Percentiles rank a stretch among this genome's conserved stretches.
Evolutionary conservation across 2,888 invertebrate species (phyloP).

Genomic region (Plagodis pulveraria): DNA sequence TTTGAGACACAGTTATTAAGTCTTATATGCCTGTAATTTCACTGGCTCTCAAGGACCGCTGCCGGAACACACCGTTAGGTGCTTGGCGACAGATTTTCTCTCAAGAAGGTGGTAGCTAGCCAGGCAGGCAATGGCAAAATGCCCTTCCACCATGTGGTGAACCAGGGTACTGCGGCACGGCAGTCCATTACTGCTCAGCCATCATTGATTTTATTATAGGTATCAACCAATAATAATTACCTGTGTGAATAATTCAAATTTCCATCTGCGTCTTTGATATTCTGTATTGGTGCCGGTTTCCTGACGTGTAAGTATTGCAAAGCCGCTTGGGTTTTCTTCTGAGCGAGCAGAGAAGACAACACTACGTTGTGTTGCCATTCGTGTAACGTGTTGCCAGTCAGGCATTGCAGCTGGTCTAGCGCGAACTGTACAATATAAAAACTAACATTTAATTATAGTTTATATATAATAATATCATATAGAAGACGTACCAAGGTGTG

Average conservation of each 20-base stretch:
- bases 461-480: too few relatives aligned
- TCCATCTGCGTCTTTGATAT: slow-evolving; percentile 54
- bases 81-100: too few relatives aligned
- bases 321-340: slow-evolving; percentile 89
- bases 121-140: too few relatives aligned
- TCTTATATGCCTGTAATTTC: too few relatives aligned
- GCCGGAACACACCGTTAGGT: too few relatives aligned
- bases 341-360: slow-evolving; percentile 87
- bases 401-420: slow-evolving; percentile 86
- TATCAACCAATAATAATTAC: neutral
- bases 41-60: too few relatives aligned
- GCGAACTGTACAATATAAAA: slow-evolving; percentile 79
- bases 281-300: slow-evolving; percentile 80
- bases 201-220: too few relatives aligned
- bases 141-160: too few relatives aligned
- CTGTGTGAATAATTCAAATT: slow-evolving; percentile 35
- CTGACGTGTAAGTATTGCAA: slow-evolving; percentile 88
- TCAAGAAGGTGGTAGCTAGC: too few relatives aligned
- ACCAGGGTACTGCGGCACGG: too few relatives aligned
- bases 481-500: neutral
- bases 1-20: too few relatives aligned
- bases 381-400: slow-evolving; percentile 84
- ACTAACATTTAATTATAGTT: neutral
- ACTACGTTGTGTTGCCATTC: slow-evolving; percentile 91
- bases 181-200: too few relatives aligned